Evolutionary conservation across 2,888 invertebrate species (phyloP).

Genomic region (Lycia hirtaria): DNA sequence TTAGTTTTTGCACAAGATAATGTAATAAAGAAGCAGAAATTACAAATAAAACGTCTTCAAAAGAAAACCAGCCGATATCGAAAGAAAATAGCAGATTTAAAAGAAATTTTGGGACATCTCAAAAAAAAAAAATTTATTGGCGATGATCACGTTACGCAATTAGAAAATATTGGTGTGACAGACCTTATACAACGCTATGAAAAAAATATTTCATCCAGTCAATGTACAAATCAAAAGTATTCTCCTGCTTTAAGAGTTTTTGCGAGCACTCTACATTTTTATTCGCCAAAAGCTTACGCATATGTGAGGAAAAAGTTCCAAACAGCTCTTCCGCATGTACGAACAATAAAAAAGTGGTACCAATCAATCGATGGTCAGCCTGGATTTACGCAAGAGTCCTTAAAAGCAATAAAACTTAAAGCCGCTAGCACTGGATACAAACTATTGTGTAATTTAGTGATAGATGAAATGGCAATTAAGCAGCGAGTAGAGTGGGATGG

Average conservation of each 20-base stretch:
- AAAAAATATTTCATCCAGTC: not conserved
- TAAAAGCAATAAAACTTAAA: conserved; percentile 32
- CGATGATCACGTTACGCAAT: not conserved
- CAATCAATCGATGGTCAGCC: conserved; percentile 47
- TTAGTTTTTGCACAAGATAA: no score
- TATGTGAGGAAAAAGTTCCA: not conserved
- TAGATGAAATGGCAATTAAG: no score
- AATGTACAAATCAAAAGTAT: not conserved
- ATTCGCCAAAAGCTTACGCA: no score
- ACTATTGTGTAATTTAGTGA: no score
- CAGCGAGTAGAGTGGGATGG: no score
- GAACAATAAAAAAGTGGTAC: conserved; percentile 55
- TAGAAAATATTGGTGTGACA: not conserved
- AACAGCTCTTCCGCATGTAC: conserved; percentile 44
- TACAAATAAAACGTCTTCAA: not conserved
- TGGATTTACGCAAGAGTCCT: conserved; percentile 48
- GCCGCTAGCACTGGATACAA: no score
- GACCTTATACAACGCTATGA: not conserved
- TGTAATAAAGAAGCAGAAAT: no score
- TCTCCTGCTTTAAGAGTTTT: not conserved
- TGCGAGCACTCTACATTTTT: not conserved
- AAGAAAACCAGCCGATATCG: not conserved
- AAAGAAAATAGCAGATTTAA: not conserved
- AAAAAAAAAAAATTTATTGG: not conserved
- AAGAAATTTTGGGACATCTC: not conserved